These are phyloP conservation scores for Steromphala cineraria DNA, from an alignment of 2,888 invertebrate genomes.

Conservation along the genomic window DNA sequence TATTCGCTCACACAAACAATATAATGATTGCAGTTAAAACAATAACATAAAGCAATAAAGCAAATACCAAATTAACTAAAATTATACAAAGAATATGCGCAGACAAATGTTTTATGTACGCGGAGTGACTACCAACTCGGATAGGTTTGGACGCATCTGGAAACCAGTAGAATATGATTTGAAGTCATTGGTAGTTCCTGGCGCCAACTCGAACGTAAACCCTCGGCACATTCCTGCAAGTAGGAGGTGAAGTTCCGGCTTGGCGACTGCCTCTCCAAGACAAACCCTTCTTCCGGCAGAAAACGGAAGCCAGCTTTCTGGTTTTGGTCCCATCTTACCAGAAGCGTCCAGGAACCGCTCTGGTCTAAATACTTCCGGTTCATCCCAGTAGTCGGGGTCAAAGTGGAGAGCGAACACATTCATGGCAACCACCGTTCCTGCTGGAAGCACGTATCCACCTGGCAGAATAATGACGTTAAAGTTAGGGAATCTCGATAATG, in stretches of 20 bases:
- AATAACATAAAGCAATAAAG: too few relatives aligned
- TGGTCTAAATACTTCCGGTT: conserved; percentile 52
- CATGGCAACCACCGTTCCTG: conserved; percentile 49
- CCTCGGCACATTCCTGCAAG: conserved; percentile 33
- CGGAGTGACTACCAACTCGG: not conserved
- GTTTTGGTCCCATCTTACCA: conserved; percentile 54
- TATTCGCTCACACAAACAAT: too few relatives aligned
- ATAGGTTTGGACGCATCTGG: not conserved
- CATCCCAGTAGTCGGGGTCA: conserved; percentile 53
- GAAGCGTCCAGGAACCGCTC: conserved; percentile 51
- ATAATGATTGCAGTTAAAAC: too few relatives aligned
- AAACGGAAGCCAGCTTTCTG: conserved; percentile 59
- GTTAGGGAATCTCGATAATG: too few relatives aligned
- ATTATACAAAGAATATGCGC: too few relatives aligned
- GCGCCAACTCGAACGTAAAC: not conserved
- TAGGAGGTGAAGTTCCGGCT: conserved; percentile 51
- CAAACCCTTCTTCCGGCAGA: conserved; percentile 59
- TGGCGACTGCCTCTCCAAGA: conserved; percentile 59
- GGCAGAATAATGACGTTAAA: not conserved
- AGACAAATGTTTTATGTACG: not conserved
- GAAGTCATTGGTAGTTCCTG: not conserved
- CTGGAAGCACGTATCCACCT: conserved; percentile 55
- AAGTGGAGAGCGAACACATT: conserved; percentile 55
- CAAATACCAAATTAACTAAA: too few relatives aligned
- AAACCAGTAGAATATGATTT: not conserved